phyloP scores from a whole-genome alignment of 2,888 invertebrate genomes.

The Acleris literana region DNA sequence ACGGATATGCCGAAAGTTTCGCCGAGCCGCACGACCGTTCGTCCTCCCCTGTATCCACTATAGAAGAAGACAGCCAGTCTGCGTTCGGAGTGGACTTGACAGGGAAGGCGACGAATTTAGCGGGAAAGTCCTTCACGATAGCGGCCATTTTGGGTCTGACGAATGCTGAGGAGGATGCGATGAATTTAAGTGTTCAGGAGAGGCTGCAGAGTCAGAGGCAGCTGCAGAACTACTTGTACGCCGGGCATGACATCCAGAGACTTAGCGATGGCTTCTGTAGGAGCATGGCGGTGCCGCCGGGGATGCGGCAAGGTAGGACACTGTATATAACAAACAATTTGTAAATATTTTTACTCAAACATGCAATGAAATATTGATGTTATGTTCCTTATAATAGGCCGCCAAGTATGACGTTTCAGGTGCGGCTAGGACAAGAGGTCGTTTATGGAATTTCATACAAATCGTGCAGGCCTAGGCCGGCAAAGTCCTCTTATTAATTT shows the following conservation, averaged over 20 bases:
- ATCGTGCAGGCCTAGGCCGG: no score
- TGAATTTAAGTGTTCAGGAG: slow-evolving; percentile 83
- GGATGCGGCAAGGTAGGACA: slow-evolving; percentile 66
- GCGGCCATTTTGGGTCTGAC: slow-evolving; percentile 93
- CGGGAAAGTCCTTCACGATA: slow-evolving; percentile 92
- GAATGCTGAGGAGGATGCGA: slow-evolving; percentile 75
- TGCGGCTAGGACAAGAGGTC: no score
- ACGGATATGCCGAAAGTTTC: slow-evolving; percentile 52
- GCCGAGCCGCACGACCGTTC: slow-evolving; percentile 61
- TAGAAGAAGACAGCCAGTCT: slow-evolving; percentile 71
- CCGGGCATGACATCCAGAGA: slow-evolving; percentile 71
- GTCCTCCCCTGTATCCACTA: slow-evolving; percentile 66
- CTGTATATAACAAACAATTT: no score
- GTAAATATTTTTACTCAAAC: no score
- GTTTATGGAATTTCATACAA: no score
- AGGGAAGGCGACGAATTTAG: slow-evolving; percentile 71
- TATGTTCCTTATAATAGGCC: no score
- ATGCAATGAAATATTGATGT: no score
- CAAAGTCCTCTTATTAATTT: no score
- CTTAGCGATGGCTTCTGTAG: slow-evolving; percentile 71
- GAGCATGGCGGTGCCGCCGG: slow-evolving; percentile 59
- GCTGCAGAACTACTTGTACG: slow-evolving; percentile 70
- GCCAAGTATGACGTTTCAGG: no score
- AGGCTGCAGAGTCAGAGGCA: slow-evolving; percentile 71
- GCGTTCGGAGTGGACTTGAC: slow-evolving; percentile 74